Base-by-base conservation (phyloP, 2,888 invertebrate species). In the Psylliodes chrysocephalus region DNA sequence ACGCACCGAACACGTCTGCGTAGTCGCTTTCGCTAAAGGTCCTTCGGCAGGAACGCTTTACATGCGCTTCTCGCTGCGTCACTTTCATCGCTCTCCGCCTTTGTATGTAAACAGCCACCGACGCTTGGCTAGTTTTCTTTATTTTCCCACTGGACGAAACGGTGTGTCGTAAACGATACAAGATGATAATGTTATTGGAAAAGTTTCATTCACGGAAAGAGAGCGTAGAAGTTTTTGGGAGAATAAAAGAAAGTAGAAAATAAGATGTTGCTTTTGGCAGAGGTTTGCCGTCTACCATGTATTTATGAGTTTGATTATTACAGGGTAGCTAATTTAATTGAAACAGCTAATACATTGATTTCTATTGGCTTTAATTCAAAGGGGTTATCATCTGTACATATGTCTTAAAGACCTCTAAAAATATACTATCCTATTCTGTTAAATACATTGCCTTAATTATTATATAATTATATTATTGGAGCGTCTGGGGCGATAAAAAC, bases 1-100 rank as follows among this genome's bases (percentile, higher is more conserved):
- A 77, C 75, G 74, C 67, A 69, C 64, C 18, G 51, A 57, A 42
- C 59, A 66, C 67, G 68, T 47, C 63, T 68, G 74, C 75, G 75
- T 68, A 22, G 64, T 69, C 66, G 54, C 19, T 25, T 40, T 15
- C 42, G 63, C 61, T 51, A 52, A 38, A 6, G 59, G 25, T 44
- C 19, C 56, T 64, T 52, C 40, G 46, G 28, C 17, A 51, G 18
- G 42, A 49, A 49, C 35, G 63, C 68, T 67, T 64, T 66, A 49
- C 66, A 59, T 69, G 67, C 66, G 70, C 68, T 67, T 67, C 68
- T 61, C 60, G 56, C 60, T 63, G 68, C 70, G 70, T 71, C 70
- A 70, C 64, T 57, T 56, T 33, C 18, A 44, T 46, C 46, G 55
- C 63, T 44, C 25, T 38, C 53, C 40, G 19, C 14, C 46, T 19